Evolutionary conservation across 2,888 invertebrate species (phyloP), one percentile per base, ranked within the genome.

Genomic region (Stenchaetothrips biformis): DNA sequence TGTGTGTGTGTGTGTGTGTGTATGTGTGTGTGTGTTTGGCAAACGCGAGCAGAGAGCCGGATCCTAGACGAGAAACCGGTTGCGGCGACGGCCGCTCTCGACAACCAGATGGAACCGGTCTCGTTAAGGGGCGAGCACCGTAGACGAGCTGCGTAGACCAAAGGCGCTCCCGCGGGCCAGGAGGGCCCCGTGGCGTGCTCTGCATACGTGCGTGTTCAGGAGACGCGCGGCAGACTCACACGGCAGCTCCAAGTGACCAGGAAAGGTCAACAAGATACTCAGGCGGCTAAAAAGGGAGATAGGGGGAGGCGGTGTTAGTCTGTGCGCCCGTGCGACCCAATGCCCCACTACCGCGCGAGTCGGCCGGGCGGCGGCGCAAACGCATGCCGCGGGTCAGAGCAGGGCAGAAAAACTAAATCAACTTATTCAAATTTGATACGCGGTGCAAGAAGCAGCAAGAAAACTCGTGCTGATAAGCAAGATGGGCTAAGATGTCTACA

Each of bases 211-310:
- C n/a, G 37, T 53, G n/a, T 67, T 21, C 67, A 21, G 67, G 67
- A 67, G 67, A 9, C 21, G 67, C 67, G 53, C 53, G 53, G 53
- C 53, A 6, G 16, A 53, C 53, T 3, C 53, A 53, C 2, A 53
- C 16, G 6, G 53, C 2, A 53, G 16, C 13, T 53, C 13, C 9
- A 16, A 53, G 53, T 13, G 67, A 67, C 21, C 21, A 21, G 67
- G 67, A 21, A 21, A 67, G 67, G 67, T 67, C 67, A 67, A 67
- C 67, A 7, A n/a, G 67, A 67, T 21, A 67, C 67, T 67, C 67
- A 21, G 37, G 21, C 67, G 21, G 67, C 67, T 67, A 67, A 67
- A 67, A 67, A n/a, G 21, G 21, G 67, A 6, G 67, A n/a, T 21
- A 9, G 67, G 67, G 9, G 21, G 67, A 9, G 67, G 4, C 37